phyloP scores from a whole-genome alignment of 2,113 vertebrate genomes.

The Strigops habroptila region DNA sequence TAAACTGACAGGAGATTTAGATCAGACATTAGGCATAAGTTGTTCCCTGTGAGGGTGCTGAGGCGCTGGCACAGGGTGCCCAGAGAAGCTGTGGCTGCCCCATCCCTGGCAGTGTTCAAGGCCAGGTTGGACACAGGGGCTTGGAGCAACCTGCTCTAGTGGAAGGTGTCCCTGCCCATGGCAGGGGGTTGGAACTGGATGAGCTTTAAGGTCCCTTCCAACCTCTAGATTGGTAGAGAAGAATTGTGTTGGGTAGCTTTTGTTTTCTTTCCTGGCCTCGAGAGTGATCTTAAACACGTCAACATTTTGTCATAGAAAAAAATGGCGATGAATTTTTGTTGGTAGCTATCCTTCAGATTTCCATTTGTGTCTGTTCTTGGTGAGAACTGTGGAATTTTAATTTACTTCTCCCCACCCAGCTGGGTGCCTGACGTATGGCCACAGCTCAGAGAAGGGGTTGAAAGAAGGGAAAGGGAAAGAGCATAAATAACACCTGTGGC shows the following conservation, averaged over 20 bases:
- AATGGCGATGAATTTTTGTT: neutral
- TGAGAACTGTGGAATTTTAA: slow-evolving; percentile 4
- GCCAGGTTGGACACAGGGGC: neutral
- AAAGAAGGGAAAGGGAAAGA: neutral
- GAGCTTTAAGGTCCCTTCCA: neutral
- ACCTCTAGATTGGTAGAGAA: neutral
- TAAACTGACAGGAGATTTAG: neutral
- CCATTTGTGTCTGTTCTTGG: neutral
- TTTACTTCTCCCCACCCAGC: neutral
- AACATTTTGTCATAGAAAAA: neutral
- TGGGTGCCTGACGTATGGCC: neutral
- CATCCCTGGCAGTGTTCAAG: neutral
- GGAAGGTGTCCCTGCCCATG: neutral
- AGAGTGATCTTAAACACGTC: neutral
- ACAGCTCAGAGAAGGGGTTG: neutral
- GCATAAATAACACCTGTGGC: neutral
- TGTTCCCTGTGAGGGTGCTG: neutral
- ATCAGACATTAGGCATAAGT: neutral
- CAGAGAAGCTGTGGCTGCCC: neutral
- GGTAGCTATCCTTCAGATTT: neutral
- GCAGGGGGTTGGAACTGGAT: neutral
- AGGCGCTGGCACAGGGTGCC: neutral
- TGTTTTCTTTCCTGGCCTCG: neutral
- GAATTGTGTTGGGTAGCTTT: neutral
- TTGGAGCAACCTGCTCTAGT: neutral